Conservation (phyloP, 2,888 invertebrate species). For the Drosophila sordidapex region DNA sequence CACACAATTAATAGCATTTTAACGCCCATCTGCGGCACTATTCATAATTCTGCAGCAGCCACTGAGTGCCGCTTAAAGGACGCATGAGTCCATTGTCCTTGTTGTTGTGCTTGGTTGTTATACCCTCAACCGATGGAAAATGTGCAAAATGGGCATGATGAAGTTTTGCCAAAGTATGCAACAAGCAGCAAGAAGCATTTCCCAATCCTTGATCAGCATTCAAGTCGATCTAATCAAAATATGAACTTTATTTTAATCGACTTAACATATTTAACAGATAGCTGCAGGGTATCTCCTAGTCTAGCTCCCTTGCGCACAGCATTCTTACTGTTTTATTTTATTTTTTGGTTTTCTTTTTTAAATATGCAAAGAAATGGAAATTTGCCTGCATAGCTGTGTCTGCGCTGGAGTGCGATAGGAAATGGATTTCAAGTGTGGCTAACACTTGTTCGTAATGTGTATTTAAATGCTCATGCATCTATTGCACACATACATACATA, state of each 20-base stretch:
- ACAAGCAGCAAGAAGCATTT: not conserved
- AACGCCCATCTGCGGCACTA: constrained; percentile 1
- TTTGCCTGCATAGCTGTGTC: not conserved
- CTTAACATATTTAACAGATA: not conserved
- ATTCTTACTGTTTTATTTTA: not conserved
- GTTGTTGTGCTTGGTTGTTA: not conserved
- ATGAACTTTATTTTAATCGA: not conserved
- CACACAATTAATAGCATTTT: constrained; percentile 10
- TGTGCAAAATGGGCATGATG: too few species aligned
- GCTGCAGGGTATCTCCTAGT: not conserved
- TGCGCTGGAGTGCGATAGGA: constrained; percentile 34
- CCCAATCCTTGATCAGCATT: not conserved
- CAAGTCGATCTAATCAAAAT: not conserved
- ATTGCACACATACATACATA: not conserved
- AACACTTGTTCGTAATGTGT: constrained; percentile 26
- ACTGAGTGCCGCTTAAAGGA: constrained; percentile 3
- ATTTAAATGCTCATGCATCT: constrained; percentile 30
- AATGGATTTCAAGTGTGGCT: constrained; percentile 65
- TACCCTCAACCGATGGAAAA: not conserved
- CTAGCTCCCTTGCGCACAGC: not conserved
- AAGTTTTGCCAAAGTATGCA: not conserved
- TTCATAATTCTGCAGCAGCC: constrained; percentile 3
- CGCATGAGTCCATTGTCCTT: constrained; percentile 5
- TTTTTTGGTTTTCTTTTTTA: not conserved
- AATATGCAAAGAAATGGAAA: not conserved